Conservation (phyloP, 53 echinoderm and acorn worm genomes). For the Mesocentrotus franciscanus region DNA sequence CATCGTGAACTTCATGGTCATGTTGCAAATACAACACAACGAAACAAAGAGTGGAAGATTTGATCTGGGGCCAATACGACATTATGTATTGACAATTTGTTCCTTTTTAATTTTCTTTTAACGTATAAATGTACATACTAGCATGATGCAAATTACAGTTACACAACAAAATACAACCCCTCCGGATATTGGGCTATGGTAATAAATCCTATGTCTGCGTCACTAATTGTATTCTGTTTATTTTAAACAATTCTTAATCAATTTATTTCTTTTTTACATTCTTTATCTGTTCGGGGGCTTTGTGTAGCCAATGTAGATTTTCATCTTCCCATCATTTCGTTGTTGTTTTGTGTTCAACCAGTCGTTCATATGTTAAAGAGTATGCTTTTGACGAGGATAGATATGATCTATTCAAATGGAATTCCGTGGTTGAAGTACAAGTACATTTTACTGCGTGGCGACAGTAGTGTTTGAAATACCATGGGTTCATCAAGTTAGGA, state of each 20-base stretch:
- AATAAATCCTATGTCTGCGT: too few species aligned
- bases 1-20: not conserved
- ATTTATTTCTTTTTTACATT: too few species aligned
- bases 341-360: too few species aligned
- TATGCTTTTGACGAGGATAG: not conserved
- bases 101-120: not conserved
- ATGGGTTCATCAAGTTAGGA: slow-evolving; percentile 4
- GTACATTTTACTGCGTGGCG: not conserved
- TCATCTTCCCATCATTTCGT: too few species aligned
- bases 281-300: too few species aligned
- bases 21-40: not conserved
- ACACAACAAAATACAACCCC: too few species aligned
- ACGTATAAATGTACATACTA: not conserved
- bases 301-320: too few species aligned
- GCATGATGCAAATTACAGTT: not conserved
- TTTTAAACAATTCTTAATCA: too few species aligned
- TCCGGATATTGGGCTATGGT: too few species aligned
- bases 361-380: not conserved
- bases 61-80: not conserved
- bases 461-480: not conserved
- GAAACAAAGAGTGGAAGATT: not conserved
- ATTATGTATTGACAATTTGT: not conserved
- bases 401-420: not conserved
- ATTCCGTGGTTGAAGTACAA: not conserved
- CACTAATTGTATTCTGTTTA: too few species aligned